Conservation (phyloP, 2,888 invertebrate genomes). For the Lochmaea capreae region DNA sequence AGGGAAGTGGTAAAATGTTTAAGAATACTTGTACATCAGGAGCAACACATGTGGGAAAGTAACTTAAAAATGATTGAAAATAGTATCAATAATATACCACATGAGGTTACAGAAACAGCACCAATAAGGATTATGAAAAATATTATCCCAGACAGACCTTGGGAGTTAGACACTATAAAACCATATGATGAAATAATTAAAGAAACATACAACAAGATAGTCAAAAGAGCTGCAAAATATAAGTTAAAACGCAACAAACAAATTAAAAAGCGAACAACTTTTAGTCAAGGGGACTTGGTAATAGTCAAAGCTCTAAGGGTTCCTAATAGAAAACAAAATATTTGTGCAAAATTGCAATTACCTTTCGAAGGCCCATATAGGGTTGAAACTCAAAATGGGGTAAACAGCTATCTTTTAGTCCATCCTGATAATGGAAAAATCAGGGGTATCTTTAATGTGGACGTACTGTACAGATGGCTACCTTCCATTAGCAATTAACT, state of each 20-base stretch:
- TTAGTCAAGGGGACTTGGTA: not conserved
- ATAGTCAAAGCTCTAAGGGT: no score
- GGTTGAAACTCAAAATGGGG: no score
- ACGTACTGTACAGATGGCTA: not conserved
- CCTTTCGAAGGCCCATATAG: no score
- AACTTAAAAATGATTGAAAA: not conserved
- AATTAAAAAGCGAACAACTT: no score
- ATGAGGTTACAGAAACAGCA: not conserved
- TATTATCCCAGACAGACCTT: not conserved
- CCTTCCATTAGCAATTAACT: no score
- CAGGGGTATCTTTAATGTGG: not conserved
- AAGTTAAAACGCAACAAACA: no score
- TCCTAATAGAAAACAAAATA: no score
- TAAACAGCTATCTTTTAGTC: no score
- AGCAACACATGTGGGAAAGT: not conserved
- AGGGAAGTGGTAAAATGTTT: constrained; percentile 33
- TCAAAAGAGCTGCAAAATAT: no score
- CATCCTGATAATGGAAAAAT: no score
- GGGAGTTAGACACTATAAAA: not conserved
- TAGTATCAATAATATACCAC: not conserved
- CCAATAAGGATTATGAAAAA: constrained; percentile 1
- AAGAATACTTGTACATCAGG: constrained; percentile 31
- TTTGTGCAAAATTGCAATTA: no score
- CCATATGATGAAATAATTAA: not conserved
- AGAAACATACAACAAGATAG: not conserved